These are phyloP conservation scores for Probosciger aterrimus DNA, from an alignment of 2,113 vertebrate species.

Conservation along the genomic window DNA sequence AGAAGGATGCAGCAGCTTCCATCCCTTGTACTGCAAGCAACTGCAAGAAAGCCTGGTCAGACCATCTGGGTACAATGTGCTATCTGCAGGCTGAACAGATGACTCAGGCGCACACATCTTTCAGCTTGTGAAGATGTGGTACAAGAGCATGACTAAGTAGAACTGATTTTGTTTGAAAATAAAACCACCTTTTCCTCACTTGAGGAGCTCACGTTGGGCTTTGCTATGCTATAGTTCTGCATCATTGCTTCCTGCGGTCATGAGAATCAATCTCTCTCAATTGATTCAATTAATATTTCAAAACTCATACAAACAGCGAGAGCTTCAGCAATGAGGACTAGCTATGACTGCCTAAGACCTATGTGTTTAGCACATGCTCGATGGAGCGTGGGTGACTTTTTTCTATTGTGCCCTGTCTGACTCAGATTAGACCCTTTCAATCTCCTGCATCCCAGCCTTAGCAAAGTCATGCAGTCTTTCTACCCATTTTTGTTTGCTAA, in stretches of 20 bases:
- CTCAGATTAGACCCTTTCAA: neutral
- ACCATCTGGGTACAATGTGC: neutral
- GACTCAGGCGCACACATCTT: accelerated
- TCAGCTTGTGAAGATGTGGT: neutral
- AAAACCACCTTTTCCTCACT: neutral
- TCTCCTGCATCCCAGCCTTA: neutral
- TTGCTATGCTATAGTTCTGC: neutral
- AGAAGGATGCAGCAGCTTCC: neutral
- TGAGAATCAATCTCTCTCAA: neutral
- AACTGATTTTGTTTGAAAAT: neutral
- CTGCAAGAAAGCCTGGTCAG: neutral
- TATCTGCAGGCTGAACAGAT: neutral
- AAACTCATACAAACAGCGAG: neutral
- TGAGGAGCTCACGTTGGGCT: neutral
- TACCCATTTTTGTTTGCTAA: neutral
- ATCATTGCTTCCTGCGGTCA: neutral
- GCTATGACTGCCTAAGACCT: neutral
- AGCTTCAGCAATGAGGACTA: neutral
- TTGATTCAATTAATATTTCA: neutral
- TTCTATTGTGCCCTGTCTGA: neutral
- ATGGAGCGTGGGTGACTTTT: neutral
- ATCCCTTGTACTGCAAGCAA: neutral
- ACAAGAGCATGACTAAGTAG: neutral
- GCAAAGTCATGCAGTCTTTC: neutral
- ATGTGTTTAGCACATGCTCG: neutral